Evolutionary conservation across 2,113 vertebrate genomes (phyloP).

Genomic region (Notothenia rossii): DNA sequence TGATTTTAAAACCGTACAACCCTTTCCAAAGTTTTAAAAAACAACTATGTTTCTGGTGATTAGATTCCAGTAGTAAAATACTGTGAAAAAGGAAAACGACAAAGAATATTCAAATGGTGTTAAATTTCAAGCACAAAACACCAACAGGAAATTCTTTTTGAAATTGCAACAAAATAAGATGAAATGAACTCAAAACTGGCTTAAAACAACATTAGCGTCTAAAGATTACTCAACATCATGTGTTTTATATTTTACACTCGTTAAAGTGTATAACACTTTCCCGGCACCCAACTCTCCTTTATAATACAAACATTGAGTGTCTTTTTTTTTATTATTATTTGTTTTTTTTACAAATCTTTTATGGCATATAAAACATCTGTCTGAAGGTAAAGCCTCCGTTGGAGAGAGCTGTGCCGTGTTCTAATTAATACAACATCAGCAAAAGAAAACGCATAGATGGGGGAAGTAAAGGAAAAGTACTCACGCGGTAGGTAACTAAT

Average conservation of each 20-base stretch:
- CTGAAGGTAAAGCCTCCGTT: conserved; percentile 58
- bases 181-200: conserved; percentile 56
- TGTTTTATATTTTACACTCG: conserved; percentile 47
- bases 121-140: conserved; percentile 75
- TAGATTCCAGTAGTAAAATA: conserved; percentile 67
- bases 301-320: conserved; percentile 78
- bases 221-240: conserved; percentile 67
- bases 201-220: conserved; percentile 71
- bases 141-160: conserved; percentile 49
- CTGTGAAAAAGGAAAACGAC: conserved; percentile 58
- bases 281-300: conserved; percentile 56
- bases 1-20: conserved; percentile 61
- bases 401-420: conserved; percentile 67
- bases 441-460: conserved; percentile 58
- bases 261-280: conserved; percentile 69
- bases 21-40: conserved; percentile 35
- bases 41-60: conserved; percentile 52
- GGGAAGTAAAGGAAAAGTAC: conserved; percentile 63
- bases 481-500: conserved; percentile 57
- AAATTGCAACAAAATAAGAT: conserved; percentile 57
- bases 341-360: conserved; percentile 77
- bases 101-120: conserved; percentile 70
- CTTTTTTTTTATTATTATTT: conserved; percentile 51
- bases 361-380: conserved; percentile 81
- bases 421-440: conserved; percentile 65